phyloP scores from a whole-genome alignment of 1,140 invertebrate genomes.

The Caerostris darwini region DNA sequence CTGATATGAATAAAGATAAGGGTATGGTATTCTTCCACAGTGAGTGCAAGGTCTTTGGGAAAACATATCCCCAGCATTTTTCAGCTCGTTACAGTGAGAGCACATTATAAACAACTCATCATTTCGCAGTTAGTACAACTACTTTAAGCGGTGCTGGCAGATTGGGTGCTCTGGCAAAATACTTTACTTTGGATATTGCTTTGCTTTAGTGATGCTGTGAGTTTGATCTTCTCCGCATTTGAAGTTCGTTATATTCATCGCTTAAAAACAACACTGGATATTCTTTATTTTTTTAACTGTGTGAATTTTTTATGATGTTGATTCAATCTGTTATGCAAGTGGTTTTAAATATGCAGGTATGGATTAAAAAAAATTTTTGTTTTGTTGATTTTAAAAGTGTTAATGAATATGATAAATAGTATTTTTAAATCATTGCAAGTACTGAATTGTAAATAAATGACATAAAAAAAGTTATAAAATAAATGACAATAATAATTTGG shows the following conservation, averaged over 20 bases:
- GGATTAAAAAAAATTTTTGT: neutral
- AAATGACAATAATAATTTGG: no score
- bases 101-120: slow-evolving; percentile 63
- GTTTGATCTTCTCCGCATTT: neutral
- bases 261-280: neutral
- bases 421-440: no score
- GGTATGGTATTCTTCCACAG: neutral
- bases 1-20: slow-evolving; percentile 3
- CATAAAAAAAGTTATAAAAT: no score
- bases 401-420: no score
- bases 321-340: neutral
- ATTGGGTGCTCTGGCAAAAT: neutral
- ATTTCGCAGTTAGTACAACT: slow-evolving; percentile 41
- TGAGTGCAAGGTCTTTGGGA: neutral
- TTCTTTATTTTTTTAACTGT: neutral
- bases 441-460: no score
- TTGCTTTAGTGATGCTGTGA: neutral
- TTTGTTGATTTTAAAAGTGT: no score
- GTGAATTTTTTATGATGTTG: slow-evolving; percentile 37
- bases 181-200: neutral
- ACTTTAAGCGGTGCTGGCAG: slow-evolving; percentile 24
- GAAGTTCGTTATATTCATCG: neutral
- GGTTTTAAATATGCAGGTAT: slow-evolving; percentile 48
- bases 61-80: slow-evolving; percentile 58
- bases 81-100: slow-evolving; percentile 34